Base-by-base conservation (phyloP, 2,888 invertebrate genomes). In the Ophioninae sp. region DNA sequence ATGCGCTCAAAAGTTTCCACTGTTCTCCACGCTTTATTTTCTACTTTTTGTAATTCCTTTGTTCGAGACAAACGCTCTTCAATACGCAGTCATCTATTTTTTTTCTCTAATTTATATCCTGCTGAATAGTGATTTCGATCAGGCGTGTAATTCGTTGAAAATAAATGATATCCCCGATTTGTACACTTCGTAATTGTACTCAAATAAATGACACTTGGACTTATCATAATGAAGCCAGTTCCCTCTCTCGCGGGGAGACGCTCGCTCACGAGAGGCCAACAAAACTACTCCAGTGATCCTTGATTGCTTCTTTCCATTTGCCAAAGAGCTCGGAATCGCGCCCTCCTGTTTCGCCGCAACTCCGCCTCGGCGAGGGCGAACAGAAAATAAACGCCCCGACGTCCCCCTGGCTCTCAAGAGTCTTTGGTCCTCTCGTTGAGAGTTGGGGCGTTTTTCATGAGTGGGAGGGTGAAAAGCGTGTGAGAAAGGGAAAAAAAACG, bases 231-330 rank as follows among this genome's bases (percentile, higher is more conserved):
- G 77, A 75, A 81, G 50, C 74, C 73, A 21, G 65, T 41, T 50
- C 64, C 56, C 65, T 75, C 37, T 23, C 56, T 78, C 65, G 30
- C 59, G 65, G 70, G 5, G 59, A 37, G 37, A 74, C 13, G 17
- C 67, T 64, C 21, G 37, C 59, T 50, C 56, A 65, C 13, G 59
- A 59, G 68, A 62, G 37, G 56, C 39, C 62, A 78, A 62, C 70
- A 56, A 78, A 78, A 64, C 70, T 72, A 79, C 74, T 59, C 56
- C 70, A 65, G 70, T 72, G 85, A 85, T 86, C 86, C 85, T 86
- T 86, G 85, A 86, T 86, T 86, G 86, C 86, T 86, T 86, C 86
- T 86, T 85, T 86, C 86, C 86, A 86, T 86, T 86, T 86, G 84
- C 84, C 86, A 85, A 85, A 86, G 83, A 81, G 77, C 74, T 23